Evolutionary conservation across 2,113 vertebrate genomes (phyloP), one percentile per base, ranked within the genome.

Genomic region (Pterophyllum scalare): DNA sequence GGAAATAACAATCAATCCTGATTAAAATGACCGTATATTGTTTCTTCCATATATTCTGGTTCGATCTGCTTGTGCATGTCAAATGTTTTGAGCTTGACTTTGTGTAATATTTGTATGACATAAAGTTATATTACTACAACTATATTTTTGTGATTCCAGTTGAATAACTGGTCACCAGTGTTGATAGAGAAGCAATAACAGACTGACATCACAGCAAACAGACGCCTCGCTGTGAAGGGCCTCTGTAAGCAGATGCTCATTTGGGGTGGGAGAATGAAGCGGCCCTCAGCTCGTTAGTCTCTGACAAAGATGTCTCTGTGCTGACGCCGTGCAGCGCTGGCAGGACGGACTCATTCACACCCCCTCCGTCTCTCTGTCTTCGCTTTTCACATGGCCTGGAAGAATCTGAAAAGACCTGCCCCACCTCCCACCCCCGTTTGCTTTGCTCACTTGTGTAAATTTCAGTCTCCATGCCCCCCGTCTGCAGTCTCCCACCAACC

Each of bases 261-360:
- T 90, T 83, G 83, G 60, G 77, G 22, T 20, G 65, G 75, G 77
- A 81, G 87, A 80, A 84, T 89, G 89, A 87, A 88, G 91, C 85
- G 78, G 89, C 84, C 87, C 70, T 83, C 91, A 83, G 88, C 90
- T 94, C 85, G 84, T 96, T 94, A 93, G 88, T 75, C 38, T 52
- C 76, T 81, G 79, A 95, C 95, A 96, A 95, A 92, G 88, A 88
- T 87, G 77, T 86, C 88, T 88, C 94, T 96, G 90, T 95, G 94
- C 93, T 94, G 94, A 83, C 58, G 24, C 85, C 24, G 81, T 40
- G 75, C 79, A 88, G 85, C 58, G 3, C 87, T 88, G 89, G 89
- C 90, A 93, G 90, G 91, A 86, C 72, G 70, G 65, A 80, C 83
- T 89, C 92, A 86, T 95, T 95, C 92, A 92, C 87, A 31, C 88